phyloP scores from a whole-genome alignment of 2,888 invertebrate species.

The Linhomoeus sp. region DNA sequence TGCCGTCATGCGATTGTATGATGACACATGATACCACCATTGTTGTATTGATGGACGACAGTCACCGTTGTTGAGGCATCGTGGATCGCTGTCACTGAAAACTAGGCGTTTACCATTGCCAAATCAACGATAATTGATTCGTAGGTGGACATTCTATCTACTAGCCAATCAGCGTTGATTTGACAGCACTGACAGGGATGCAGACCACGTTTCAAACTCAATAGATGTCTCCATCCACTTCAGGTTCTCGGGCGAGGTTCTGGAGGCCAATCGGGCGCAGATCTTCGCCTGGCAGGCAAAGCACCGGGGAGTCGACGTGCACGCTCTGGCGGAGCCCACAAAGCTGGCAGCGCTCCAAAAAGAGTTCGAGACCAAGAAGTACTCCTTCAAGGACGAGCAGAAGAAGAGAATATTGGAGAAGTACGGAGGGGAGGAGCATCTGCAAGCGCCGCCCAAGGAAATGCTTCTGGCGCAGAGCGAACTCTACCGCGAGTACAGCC shows the following conservation, averaged over 20 bases:
- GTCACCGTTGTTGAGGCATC: too few species aligned
- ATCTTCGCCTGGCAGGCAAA: constrained; percentile 26
- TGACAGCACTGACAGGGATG: too few species aligned
- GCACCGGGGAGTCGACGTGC: constrained; percentile 54
- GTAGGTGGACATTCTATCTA: too few species aligned
- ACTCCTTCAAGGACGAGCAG: constrained; percentile 64
- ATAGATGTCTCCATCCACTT: too few species aligned
- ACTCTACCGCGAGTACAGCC: constrained; percentile 78
- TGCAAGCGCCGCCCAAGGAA: constrained; percentile 55
- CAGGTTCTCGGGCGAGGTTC: constrained; percentile 11
- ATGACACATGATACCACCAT: too few species aligned
- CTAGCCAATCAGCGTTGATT: too few species aligned
- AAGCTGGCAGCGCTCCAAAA: constrained; percentile 73
- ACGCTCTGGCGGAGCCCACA: constrained; percentile 88
- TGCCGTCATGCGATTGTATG: too few species aligned
- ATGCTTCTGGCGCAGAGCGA: constrained; percentile 80
- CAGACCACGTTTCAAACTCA: too few species aligned
- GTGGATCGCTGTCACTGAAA: too few species aligned
- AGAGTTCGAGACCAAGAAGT: constrained; percentile 71
- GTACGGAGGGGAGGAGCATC: constrained; percentile 81
- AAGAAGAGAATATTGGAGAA: constrained; percentile 60
- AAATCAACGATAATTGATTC: too few species aligned
- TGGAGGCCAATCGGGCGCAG: constrained; percentile 68
- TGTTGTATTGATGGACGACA: too few species aligned
- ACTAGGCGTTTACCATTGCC: too few species aligned